phyloP scores from a whole-genome alignment of 2,797 vertebrate species.

The Podarcis lilfordi region DNA sequence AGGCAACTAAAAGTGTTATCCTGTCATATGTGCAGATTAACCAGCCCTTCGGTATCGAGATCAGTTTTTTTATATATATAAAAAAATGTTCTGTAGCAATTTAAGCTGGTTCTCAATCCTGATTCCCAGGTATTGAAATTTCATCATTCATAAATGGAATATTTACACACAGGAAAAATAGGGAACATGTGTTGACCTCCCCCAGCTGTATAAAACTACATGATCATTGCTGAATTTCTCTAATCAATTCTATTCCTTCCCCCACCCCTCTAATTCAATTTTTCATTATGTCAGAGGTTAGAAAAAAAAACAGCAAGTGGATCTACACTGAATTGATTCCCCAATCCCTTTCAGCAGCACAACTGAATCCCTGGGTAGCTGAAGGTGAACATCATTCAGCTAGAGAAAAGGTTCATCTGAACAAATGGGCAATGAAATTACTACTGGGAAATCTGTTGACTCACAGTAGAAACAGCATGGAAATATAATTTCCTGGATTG shows the following conservation, averaged over 20 bases:
- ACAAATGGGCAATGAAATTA: background rate
- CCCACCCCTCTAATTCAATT: background rate
- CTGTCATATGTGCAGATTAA: constrained; percentile 40
- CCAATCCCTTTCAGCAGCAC: too few species aligned
- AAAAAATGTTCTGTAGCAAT: background rate
- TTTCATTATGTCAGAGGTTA: background rate
- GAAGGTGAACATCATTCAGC: too few species aligned
- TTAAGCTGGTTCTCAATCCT: background rate
- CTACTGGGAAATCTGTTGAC: background rate
- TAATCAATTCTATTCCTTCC: background rate
- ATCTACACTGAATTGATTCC: too few species aligned
- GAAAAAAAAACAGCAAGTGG: too few species aligned
- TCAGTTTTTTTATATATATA: background rate
- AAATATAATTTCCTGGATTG: background rate
- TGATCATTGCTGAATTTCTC: background rate
- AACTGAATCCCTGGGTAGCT: too few species aligned
- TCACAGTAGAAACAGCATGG: background rate
- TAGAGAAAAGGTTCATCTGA: background rate
- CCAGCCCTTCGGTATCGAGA: constrained; percentile 37
- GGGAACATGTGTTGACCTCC: background rate
- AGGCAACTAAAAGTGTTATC: constrained; percentile 43
- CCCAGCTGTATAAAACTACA: background rate
- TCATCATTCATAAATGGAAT: background rate
- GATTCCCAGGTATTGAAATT: background rate
- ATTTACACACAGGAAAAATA: background rate